Percentiles rank a stretch among this genome's conserved stretches.
Conservation (phyloP, 2,797 vertebrate genomes). For the Acanthurus leucopareius region DNA sequence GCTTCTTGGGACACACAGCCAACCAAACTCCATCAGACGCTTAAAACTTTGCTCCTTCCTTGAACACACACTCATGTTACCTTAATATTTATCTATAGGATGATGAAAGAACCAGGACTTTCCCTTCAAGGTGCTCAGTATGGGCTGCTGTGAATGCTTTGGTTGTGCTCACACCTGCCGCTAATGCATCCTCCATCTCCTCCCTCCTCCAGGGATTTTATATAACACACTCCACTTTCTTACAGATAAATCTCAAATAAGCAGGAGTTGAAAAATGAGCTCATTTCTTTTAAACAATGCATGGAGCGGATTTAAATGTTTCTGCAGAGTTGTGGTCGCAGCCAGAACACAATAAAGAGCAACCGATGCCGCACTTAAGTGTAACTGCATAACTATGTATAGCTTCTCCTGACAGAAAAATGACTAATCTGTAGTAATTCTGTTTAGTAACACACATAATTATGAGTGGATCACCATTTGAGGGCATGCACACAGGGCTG, state of each 20-base stretch:
- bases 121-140: background rate
- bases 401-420: background rate
- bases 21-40: slow-evolving; percentile 1
- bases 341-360: background rate
- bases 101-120: background rate
- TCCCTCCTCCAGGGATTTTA: background rate
- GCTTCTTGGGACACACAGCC: slow-evolving; percentile 7
- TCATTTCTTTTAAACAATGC: background rate
- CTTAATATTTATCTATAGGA: background rate
- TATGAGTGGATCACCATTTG: background rate
- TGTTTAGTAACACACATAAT: background rate
- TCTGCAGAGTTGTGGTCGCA: background rate
- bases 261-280: slow-evolving; percentile 8
- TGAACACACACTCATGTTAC: background rate
- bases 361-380: background rate
- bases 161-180: background rate
- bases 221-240: background rate
- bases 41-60: background rate
- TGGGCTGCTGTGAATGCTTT: background rate
- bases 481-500: background rate
- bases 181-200: background rate
- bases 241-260: background rate
- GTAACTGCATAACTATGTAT: background rate
- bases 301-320: slow-evolving; percentile 9
- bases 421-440: background rate